Base-by-base conservation (phyloP, 2,888 invertebrate genomes). In the Pristionchus fissidentatus region DNA sequence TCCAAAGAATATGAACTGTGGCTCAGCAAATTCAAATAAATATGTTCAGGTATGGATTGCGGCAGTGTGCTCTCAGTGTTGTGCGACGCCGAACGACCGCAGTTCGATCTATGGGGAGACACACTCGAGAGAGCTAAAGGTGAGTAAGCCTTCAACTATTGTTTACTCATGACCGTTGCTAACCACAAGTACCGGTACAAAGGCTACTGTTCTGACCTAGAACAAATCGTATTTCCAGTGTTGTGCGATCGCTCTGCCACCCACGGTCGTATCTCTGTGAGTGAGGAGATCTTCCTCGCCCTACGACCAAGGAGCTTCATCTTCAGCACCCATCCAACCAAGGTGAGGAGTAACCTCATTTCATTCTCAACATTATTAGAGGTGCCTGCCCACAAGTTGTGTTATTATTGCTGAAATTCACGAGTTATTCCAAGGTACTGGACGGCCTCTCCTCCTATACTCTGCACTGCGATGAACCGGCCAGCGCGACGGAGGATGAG, bases 281-380 rank as follows among this genome's bases (percentile, higher is more conserved):
- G 89, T 19, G 89, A 89, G 57, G 91, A 91, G 66, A 89, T 91
- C 35, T 91, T 89, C 77, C 87, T 92, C 70, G 91, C 92, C 0
- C 86, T 91, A 26, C 84, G 91, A 49, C 91, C 91, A 4, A 84
- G 91, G n/a, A 87, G 88, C 70, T 88, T 91, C 78, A 83, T 86
- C 66, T 90, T 91, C 84, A 86, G 85, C 26, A 55, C 83, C 2
- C 85, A 86, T 38, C 84, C 87, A 22, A 60, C 85, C 1, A 85
- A 87, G 78, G 88, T 88, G 43, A 52, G 46, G 22, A 19, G 46
- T 19, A 41, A 29, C 8, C 29, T 29, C 5, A 19, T 4, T 49
- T 77, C 7, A 32, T n/a, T 32, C 4, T 15, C 8, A n/a, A n/a
- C n/a, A n/a, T n/a, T n/a, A n/a, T n/a, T n/a, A n/a, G n/a, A n/a